Base-by-base conservation (phyloP, 2,888 invertebrate genomes). In the Calameuta filiformis region DNA sequence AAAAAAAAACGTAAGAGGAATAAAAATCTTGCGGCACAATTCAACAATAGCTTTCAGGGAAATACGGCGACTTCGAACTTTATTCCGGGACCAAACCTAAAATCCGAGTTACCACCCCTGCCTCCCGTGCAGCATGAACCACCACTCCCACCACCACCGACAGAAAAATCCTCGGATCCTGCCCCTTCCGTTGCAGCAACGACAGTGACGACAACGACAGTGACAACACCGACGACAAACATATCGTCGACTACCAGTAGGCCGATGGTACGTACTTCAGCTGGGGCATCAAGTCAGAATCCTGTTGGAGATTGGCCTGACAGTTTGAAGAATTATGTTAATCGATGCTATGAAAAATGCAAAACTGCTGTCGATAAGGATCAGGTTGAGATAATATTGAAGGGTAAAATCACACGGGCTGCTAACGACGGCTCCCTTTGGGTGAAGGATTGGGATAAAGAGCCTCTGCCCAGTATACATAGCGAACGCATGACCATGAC, bases 371-470 rank as follows among this genome's bases (percentile, higher is more conserved):
- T 97, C 85, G 98, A 99, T 90, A 97, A 97, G 90, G 98, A 98
- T 93, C 96, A 97, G 92, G 97, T 99, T 80, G 98, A 98, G 91
- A 97, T 97, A 83, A 97, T 97, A 87, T 93, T 99, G 79, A 98
- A 98, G 92, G 98, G 98, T 69, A 97, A 98, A 92, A 96, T 99
- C 81, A 98, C 97, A 76, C 95, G 96, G 79, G 97, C 98, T 30
- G 97, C 98, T 74, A 96, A 96, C 89, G 96, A 96, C 87, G 97
- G 97, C 81, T 96, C 96, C 83, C 94, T 98, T 73, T 96, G 96
- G 94, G 95, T 95, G 1, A 96, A 97, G 89, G 97, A 99, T 92
- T 99, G 99, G 99, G 96, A 96, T 86, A 95, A 94, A 82, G 99
- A 99, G 91, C 97, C 98, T 40, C 94, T 99, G 84, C 99, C 99